Conservation (phyloP, 2,113 vertebrate genomes). For the Cromileptes altivelis region DNA sequence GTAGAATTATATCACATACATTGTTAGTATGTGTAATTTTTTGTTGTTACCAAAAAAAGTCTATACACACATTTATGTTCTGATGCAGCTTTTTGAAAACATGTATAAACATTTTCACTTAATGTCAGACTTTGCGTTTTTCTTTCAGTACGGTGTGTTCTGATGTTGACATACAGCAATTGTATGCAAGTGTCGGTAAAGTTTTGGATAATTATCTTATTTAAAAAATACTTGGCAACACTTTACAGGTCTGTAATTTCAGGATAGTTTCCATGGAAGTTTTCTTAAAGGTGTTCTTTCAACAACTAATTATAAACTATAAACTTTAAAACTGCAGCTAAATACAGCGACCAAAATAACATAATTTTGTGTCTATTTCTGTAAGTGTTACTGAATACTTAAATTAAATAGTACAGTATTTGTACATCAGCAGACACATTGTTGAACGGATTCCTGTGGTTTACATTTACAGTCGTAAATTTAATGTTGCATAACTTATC, state of each 20-base stretch:
- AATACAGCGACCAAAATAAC: neutral
- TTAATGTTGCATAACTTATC: no score
- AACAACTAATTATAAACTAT: neutral
- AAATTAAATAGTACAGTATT: neutral
- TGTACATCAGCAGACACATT: neutral
- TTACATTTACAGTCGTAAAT: neutral
- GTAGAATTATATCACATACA: slow-evolving; percentile 4
- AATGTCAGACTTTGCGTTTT: neutral
- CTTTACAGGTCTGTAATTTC: neutral
- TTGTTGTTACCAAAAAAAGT: slow-evolving; percentile 17
- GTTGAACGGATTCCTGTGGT: neutral
- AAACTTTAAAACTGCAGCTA: neutral
- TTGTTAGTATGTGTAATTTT: neutral
- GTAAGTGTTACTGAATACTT: no score
- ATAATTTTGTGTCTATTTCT: no score
- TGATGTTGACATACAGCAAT: neutral
- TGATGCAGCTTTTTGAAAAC: neutral
- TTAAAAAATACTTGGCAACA: neutral
- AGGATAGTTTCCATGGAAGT: neutral
- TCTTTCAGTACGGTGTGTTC: neutral
- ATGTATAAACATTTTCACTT: slow-evolving; percentile 28
- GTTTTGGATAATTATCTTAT: neutral
- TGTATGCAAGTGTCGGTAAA: neutral
- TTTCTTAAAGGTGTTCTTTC: neutral
- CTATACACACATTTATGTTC: slow-evolving; percentile 14